These are phyloP conservation scores for Stichodactyla mertensii DNA, from an alignment of 64 coral and sea anemone species.

Conservation along the genomic window DNA sequence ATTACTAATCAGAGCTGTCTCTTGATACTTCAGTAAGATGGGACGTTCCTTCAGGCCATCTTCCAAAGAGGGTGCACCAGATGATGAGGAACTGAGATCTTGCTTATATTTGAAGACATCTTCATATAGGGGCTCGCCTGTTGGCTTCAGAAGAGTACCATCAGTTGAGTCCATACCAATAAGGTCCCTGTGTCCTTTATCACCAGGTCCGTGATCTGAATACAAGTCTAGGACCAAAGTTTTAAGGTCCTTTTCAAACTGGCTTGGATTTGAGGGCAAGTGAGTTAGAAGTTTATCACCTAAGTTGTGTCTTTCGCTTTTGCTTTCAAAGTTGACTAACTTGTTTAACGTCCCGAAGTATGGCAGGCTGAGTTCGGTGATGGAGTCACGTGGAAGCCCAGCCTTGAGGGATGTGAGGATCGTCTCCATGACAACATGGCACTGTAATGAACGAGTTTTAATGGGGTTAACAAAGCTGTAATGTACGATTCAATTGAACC, in stretches of 20 bases:
- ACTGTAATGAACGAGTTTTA: neutral
- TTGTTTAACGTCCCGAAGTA: constrained; percentile 24
- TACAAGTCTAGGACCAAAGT: constrained; percentile 37
- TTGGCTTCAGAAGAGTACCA: neutral
- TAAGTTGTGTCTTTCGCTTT: neutral
- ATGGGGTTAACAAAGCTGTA: no score
- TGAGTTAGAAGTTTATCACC: constrained; percentile 31
- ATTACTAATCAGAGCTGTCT: neutral
- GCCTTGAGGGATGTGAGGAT: constrained; percentile 11
- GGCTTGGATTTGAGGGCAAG: constrained; percentile 36
- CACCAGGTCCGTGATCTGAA: constrained; percentile 25
- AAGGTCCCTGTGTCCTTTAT: neutral
- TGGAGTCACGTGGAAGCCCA: constrained; percentile 11
- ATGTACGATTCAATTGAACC: no score
- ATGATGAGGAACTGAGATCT: neutral
- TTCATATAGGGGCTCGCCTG: neutral
- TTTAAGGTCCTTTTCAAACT: constrained; percentile 41
- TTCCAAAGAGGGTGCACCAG: neutral
- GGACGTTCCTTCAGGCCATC: neutral
- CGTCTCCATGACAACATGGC: constrained; percentile 47
- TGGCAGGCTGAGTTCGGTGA: neutral
- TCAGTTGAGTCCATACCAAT: neutral
- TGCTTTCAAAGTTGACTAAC: constrained; percentile 16
- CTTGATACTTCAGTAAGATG: neutral
- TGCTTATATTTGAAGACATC: neutral